A percentile compares a stretch with the other conserved stretches of the same genome.
phyloP scores from a whole-genome alignment of 2,888 invertebrate genomes.

The Tenthredo amoena region DNA sequence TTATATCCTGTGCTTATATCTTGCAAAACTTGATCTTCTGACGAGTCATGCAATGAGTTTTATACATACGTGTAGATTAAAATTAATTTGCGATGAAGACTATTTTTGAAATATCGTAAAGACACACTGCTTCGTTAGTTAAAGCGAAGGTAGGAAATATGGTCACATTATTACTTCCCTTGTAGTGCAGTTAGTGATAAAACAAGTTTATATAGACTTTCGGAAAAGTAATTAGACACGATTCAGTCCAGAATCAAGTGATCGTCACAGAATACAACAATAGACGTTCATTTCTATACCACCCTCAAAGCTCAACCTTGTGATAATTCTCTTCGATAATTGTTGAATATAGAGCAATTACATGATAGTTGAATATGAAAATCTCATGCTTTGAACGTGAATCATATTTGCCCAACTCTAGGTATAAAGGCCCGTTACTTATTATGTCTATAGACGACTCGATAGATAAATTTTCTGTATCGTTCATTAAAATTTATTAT shows the following conservation, averaged over 20 bases:
- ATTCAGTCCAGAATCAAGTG: not conserved
- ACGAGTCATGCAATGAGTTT: not conserved
- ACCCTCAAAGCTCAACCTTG: not conserved
- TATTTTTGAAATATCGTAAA: not conserved
- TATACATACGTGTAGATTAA: no score
- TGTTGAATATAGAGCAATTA: not conserved
- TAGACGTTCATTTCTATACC: not conserved
- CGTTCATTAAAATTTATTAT: no score
- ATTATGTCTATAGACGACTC: not conserved
- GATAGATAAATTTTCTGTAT: not conserved
- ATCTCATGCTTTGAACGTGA: not conserved
- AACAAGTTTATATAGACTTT: not conserved
- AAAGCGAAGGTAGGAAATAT: not conserved
- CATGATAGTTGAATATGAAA: not conserved
- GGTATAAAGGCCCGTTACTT: not conserved
- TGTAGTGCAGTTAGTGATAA: not conserved
- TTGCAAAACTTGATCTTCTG: not conserved
- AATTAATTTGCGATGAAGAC: not conserved
- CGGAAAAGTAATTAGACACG: not conserved
- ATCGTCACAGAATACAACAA: not conserved
- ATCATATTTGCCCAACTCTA: not conserved
- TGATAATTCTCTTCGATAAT: not conserved
- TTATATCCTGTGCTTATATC: not conserved
- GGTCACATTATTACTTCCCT: not conserved
- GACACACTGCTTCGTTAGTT: not conserved